Percentiles rank a stretch among this genome's conserved stretches.
phyloP scores from a whole-genome alignment of 2,888 invertebrate genomes.

The Campoplex capitator region DNA sequence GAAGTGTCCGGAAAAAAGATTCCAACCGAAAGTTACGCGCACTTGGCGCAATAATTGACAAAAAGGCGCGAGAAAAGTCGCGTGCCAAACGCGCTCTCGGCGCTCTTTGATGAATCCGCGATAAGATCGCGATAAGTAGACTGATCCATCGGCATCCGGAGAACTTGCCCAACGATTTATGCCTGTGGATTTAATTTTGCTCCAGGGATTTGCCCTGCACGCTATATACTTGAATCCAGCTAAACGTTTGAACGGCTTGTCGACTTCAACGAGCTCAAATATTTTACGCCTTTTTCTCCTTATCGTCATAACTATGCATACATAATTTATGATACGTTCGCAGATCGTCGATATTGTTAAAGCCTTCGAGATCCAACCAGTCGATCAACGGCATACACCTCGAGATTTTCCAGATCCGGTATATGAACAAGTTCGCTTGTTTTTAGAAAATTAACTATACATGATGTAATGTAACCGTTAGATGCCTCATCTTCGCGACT shows the following conservation, averaged over 20 bases:
- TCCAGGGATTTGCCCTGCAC: neutral
- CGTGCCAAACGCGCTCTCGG: neutral
- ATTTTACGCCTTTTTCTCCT: constrained; percentile 8
- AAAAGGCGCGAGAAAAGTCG: constrained; percentile 12
- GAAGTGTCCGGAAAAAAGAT: neutral
- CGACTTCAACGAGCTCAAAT: neutral
- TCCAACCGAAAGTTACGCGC: neutral
- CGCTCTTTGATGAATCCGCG: neutral
- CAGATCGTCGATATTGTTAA: constrained; percentile 29
- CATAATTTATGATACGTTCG: neutral
- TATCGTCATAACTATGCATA: neutral
- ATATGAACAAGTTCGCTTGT: constrained; percentile 66
- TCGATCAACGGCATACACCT: constrained; percentile 63
- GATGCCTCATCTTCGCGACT: constrained; percentile 66
- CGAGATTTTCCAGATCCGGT: constrained; percentile 69
- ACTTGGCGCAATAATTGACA: neutral
- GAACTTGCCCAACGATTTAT: constrained; percentile 20
- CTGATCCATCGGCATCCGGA: constrained; percentile 36
- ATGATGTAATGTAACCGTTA: constrained; percentile 72
- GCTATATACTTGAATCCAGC: neutral
- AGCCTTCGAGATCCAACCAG: constrained; percentile 49
- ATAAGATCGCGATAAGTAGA: constrained; percentile 42
- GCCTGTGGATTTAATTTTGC: constrained; percentile 4
- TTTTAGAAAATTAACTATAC: constrained; percentile 71
- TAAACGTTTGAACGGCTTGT: constrained; percentile 7